A percentile compares a stretch with the other conserved stretches of the same genome.
Conservation (phyloP, 2,888 invertebrate species). For the Xanthorhoe spadicearia region DNA sequence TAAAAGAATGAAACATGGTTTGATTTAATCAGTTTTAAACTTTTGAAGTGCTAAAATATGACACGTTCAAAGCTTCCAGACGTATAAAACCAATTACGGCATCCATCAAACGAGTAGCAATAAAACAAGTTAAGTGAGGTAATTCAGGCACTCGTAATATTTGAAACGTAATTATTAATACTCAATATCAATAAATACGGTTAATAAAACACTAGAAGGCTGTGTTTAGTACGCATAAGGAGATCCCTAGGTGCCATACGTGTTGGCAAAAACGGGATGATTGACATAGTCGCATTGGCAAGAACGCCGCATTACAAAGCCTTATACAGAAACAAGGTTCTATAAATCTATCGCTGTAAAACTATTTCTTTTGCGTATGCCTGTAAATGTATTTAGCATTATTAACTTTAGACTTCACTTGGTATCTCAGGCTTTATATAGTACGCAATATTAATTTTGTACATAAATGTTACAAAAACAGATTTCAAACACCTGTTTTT, state of each 20-base stretch:
- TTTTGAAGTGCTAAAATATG: not conserved
- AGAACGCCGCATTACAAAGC: slow-evolving; percentile 30
- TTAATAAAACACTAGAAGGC: slow-evolving; percentile 26
- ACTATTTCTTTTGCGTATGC: slow-evolving; percentile 17
- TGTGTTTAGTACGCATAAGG: slow-evolving; percentile 34
- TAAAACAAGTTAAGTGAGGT: slow-evolving; percentile 43
- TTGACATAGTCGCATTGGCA: slow-evolving; percentile 33
- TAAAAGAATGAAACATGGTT: no score
- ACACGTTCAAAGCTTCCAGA: slow-evolving; percentile 27
- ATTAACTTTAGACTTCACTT: not conserved
- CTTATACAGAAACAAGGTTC: slow-evolving; percentile 37
- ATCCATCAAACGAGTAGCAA: slow-evolving; percentile 37
- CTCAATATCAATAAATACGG: slow-evolving; percentile 35
- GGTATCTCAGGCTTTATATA: not conserved
- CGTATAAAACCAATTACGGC: slow-evolving; percentile 40
- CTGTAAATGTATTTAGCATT: slow-evolving; percentile 3
- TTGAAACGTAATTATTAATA: slow-evolving; percentile 38
- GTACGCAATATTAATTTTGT: not conserved
- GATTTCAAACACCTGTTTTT: not conserved
- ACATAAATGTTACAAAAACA: not conserved
- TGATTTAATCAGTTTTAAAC: no score
- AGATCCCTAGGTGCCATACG: slow-evolving; percentile 31
- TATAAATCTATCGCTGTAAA: slow-evolving; percentile 21
- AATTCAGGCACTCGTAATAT: slow-evolving; percentile 37
- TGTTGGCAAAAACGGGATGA: slow-evolving; percentile 36